These are phyloP conservation scores for Hyaena hyaena DNA, from an alignment of 2,113 vertebrate genomes.

Conservation along the genomic window DNA sequence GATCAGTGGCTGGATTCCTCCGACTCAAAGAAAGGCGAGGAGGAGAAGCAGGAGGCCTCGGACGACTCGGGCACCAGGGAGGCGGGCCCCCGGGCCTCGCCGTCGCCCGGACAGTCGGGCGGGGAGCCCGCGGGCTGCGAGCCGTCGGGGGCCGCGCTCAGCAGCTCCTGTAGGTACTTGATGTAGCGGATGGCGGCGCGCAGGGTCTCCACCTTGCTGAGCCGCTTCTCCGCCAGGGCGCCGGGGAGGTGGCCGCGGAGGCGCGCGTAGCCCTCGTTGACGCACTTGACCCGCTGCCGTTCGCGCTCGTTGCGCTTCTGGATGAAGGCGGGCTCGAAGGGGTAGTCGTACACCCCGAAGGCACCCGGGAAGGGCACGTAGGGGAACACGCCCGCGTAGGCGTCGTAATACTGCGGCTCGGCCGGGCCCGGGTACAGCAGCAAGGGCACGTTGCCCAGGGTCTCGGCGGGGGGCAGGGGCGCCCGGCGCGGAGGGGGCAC, in stretches of 20 bases:
- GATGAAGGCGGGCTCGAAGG: slow-evolving; percentile 91
- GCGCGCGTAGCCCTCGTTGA: slow-evolving; percentile 91
- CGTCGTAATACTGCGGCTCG: slow-evolving; percentile 83
- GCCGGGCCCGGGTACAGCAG: slow-evolving; percentile 83
- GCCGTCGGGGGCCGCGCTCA: slow-evolving; percentile 74
- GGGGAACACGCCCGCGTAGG: slow-evolving; percentile 83
- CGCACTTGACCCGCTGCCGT: slow-evolving; percentile 90
- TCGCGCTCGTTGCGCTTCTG: slow-evolving; percentile 93
- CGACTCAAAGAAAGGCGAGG: slow-evolving; percentile 76
- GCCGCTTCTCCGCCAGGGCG: slow-evolving; percentile 84
- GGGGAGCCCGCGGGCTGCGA: slow-evolving; percentile 35
- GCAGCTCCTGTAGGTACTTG: slow-evolving; percentile 89
- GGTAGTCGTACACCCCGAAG: slow-evolving; percentile 88
- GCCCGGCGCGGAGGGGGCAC: slow-evolving; percentile 78
- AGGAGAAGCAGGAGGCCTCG: slow-evolving; percentile 49
- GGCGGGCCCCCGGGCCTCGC: slow-evolving; percentile 14
- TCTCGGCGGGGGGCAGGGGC: slow-evolving; percentile 59
- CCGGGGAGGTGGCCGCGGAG: slow-evolving; percentile 90
- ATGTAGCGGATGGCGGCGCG: slow-evolving; percentile 92
- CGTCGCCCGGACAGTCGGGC: slow-evolving; percentile 46
- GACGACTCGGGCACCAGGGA: neutral
- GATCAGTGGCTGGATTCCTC: slow-evolving; percentile 68
- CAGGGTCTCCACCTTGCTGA: slow-evolving; percentile 93
- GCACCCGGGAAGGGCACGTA: slow-evolving; percentile 86
- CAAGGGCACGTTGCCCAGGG: slow-evolving; percentile 83